Conservation (phyloP, 2,888 invertebrate genomes). For the Andricus curvator region DNA sequence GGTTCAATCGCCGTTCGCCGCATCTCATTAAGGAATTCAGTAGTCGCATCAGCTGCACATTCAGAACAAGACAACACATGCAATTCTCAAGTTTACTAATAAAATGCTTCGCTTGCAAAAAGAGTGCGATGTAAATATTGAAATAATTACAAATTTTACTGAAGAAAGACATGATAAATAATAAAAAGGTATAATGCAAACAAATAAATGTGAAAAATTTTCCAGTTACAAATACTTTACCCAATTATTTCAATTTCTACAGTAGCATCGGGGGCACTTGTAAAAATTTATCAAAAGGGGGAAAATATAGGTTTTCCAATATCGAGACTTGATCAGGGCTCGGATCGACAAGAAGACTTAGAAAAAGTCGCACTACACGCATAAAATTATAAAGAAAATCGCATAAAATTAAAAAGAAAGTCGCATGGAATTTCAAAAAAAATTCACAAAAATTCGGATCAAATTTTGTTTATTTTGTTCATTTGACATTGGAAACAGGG, state of each 20-base stretch:
- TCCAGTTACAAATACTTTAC: background rate
- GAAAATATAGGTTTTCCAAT: background rate
- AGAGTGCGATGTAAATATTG: conserved; percentile 16
- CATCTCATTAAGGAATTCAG: conserved; percentile 74
- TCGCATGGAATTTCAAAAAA: no score
- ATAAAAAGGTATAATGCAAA: background rate
- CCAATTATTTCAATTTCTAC: conserved; percentile 19
- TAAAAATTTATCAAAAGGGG: background rate
- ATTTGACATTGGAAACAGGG: no score
- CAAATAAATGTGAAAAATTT: background rate
- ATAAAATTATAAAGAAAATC: no score
- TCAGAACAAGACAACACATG: conserved; percentile 65
- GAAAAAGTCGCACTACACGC: no score
- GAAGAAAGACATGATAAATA: background rate
- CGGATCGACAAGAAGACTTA: no score
- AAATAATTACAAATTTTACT: conserved; percentile 18
- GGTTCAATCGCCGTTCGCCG: conserved; percentile 67
- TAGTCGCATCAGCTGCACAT: conserved; percentile 69
- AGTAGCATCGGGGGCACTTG: background rate
- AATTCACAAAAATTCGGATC: no score
- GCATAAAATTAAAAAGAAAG: no score
- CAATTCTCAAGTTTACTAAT: conserved; percentile 46
- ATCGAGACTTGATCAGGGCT: no score
- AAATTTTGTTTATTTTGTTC: no score
- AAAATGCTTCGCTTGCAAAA: conserved; percentile 32